Base-by-base conservation (phyloP, 2,113 vertebrate genomes). In the Elaphurus davidianus region DNA sequence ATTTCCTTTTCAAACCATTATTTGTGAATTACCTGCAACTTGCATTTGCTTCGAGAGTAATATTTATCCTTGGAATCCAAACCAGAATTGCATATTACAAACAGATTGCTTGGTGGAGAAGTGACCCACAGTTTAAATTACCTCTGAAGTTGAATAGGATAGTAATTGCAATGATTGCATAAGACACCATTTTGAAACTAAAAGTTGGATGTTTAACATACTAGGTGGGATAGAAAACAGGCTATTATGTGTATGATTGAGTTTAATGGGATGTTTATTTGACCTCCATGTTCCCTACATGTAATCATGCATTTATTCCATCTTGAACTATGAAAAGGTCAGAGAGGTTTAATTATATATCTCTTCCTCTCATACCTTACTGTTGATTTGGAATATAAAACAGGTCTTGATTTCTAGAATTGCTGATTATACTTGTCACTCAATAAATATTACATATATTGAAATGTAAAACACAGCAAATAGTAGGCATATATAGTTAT, bases 11-110 rank as follows among this genome's bases (percentile, higher is more conserved):
- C n/a, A 95, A 93, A 60, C n/a, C 33, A 84, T 91, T 97, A 67
- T 91, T 95, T 96, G 71, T 87, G 28, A 90, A 95, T 97, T 94
- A 76, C 47, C 50, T 97, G 90, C 82, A 92, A 82, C 83, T 97
- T 97, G 79, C 17, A 84, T 97, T 97, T 97, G 54, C 87, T 96
- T 96, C 79, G 33, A 95, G 17, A 47, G 81, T 91, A 95, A 96
- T 95, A 87, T 97, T 96, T 98, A 90, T 85, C 87, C 71, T 97
- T 96, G 84, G 30, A 93, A 93, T 96, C 87, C 43, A 90, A 97
- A 54, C 52, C 81, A 89, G 64, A 96, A 84, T 90, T 84, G 43
- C 57, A 62, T 67, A 85, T 97, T 96, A 92, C n/a, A 95, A 90
- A 93, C 50, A 96, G 45, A 94, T 90, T 97, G 47, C 71, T 90